Evolutionary conservation across 2,797 vertebrate genomes (phyloP).

Genomic region (Decapterus maruadsi): DNA sequence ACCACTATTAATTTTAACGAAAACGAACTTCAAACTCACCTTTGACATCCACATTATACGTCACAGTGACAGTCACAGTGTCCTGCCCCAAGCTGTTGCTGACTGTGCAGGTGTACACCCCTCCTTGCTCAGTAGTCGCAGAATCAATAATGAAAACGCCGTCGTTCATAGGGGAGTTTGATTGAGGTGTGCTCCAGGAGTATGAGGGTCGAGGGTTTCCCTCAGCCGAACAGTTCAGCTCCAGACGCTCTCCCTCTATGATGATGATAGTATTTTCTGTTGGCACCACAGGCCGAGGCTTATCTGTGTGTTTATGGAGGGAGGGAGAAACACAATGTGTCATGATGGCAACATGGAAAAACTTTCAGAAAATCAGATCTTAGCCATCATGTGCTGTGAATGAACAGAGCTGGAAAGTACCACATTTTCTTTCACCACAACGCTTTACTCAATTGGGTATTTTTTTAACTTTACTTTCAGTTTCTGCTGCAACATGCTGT

Average conservation of each 20-base stretch:
- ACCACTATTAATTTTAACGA: not conserved
- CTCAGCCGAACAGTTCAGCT: not conserved
- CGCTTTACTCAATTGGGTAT: no score
- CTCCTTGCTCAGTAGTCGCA: not conserved
- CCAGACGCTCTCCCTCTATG: not conserved
- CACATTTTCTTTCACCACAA: not conserved
- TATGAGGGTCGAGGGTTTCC: not conserved
- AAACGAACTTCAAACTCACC: not conserved
- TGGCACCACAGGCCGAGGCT: not conserved
- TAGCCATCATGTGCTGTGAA: not conserved
- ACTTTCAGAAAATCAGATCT: not conserved
- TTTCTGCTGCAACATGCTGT: not conserved
- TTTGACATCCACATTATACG: not conserved
- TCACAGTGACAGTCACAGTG: no score
- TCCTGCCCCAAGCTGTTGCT: accelerated
- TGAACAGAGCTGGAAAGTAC: not conserved
- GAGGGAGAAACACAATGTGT: not conserved
- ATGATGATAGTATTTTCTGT: not conserved
- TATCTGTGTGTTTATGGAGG: not conserved
- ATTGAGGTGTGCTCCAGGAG: not conserved
- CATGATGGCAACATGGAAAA: not conserved
- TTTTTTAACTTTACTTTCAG: no score
- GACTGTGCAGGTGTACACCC: not conserved
- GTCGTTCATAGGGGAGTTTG: not conserved
- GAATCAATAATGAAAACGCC: not conserved